Evolutionary conservation across 2,888 invertebrate genomes (phyloP), one percentile per base, ranked within the genome.

Genomic region (Torymus aiolomorphi): DNA sequence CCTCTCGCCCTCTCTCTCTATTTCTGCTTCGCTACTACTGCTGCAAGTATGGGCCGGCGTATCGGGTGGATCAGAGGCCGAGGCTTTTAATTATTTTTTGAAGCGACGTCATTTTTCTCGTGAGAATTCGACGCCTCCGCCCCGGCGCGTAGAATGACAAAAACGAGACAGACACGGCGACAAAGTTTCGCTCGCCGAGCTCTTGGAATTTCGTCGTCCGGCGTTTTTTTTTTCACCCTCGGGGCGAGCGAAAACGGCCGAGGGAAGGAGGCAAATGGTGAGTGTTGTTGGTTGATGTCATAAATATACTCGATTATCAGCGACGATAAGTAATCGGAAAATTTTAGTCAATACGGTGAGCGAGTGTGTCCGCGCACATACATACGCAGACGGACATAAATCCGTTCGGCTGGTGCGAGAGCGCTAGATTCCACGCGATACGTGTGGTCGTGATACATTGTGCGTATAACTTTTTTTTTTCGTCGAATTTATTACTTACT

Each of bases 1-100:
- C 42, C 8, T 42, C 42, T 42, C 42, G 1, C 42, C 42, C 42
- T 42, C 42, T 8, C 42, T 42, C 8, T 8, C 42, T 42, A 5
- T 42, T 42, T 31, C 31, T 31, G 5, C 31, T n/a, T 18, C 13
- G 16, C 18, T 52, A n/a, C 51, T 20, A 10, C 14, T 51, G 51
- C 52, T 52, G 1, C 14, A 42, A 42, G 8, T 42, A 42, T 8
- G n/a, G 20, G 24, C 10, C 72, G 1, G 18, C 20, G 63, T 77
- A 63, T 77, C 77, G 71, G 59, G 24, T 77, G 57, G 71, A 77
- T 77, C 71, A 77, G 16, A 77, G 63, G 31, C 42, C 10, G 18
- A 16, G 11, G 70, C 76, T 80, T 80, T 76, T 76, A 80, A 76
- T 80, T 80, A 76, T 72, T 56, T 72, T 76, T 62, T 24, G 24